Evolutionary conservation across 2,113 vertebrate genomes (phyloP).

Genomic region (Chloropsis cyanopogon): DNA sequence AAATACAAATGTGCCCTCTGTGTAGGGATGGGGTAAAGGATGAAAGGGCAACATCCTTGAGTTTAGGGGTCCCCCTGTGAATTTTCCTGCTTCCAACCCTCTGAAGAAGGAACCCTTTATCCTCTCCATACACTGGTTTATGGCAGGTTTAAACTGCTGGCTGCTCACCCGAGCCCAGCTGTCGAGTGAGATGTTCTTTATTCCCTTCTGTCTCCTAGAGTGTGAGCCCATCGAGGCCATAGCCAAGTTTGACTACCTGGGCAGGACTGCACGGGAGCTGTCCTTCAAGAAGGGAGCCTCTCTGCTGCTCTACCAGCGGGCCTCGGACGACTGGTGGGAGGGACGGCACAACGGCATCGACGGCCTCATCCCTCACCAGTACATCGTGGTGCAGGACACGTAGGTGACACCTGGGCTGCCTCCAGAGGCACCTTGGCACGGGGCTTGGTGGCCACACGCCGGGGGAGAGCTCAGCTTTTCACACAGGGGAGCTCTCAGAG

Average conservation of each 20-base stretch:
- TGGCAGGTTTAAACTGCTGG: not conserved
- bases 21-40: not conserved
- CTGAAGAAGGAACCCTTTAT: not conserved
- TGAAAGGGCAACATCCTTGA: not conserved
- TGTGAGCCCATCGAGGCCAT: slow-evolving; percentile 91
- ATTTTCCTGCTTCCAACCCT: not conserved
- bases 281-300: slow-evolving; percentile 94
- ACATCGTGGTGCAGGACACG: slow-evolving; percentile 93
- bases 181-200: not conserved
- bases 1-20: fast-evolving
- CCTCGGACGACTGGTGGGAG: slow-evolving; percentile 97
- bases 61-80: not conserved
- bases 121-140: fast-evolving
- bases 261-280: slow-evolving; percentile 88
- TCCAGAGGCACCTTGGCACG: not conserved
- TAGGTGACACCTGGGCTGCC: slow-evolving; percentile 62
- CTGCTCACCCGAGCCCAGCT: not conserved
- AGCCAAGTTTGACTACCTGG: slow-evolving; percentile 91
- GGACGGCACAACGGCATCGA: slow-evolving; percentile 88
- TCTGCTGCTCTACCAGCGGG: slow-evolving; percentile 87
- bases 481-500: not conserved
- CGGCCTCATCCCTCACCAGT: slow-evolving; percentile 93
- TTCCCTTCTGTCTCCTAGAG: slow-evolving; percentile 77
- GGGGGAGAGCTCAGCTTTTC: not conserved
- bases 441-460: not conserved